A percentile compares a stretch with the other conserved stretches of the same genome.
These are phyloP conservation scores for Trialeurodes vaporariorum DNA, from an alignment of 1,140 invertebrate genomes.

Conservation along the genomic window DNA sequence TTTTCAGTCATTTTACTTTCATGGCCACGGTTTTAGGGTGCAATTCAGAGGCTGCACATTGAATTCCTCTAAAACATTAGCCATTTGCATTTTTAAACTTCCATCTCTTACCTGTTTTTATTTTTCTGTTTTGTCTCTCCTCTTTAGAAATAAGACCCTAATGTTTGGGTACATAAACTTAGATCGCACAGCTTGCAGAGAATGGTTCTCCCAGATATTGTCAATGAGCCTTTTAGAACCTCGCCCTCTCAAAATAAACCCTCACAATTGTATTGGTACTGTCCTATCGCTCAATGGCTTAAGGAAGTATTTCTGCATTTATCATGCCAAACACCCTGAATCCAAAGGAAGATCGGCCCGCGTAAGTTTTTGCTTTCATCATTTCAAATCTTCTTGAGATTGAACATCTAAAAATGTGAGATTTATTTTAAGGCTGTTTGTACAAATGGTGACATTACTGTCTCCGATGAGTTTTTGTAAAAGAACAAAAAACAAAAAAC, in stretches of 20 bases:
- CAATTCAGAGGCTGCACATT: too few species aligned
- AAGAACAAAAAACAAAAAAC: too few species aligned
- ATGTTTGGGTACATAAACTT: conserved; percentile 87
- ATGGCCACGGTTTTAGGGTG: too few species aligned
- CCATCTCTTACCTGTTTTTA: conserved; percentile 13
- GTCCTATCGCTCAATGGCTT: conserved; percentile 92
- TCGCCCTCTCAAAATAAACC: conserved; percentile 79
- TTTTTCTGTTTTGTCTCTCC: conserved; percentile 13
- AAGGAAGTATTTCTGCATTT: conserved; percentile 95
- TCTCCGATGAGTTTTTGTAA: too few species aligned
- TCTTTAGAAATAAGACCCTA: conserved; percentile 70
- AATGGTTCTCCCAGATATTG: conserved; percentile 84
- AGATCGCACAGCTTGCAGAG: conserved; percentile 63
- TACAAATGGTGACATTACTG: too few species aligned
- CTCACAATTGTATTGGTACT: conserved; percentile 92
- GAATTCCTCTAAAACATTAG: too few species aligned
- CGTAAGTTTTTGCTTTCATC: background rate
- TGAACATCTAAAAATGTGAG: too few species aligned
- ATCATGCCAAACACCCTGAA: conserved; percentile 82
- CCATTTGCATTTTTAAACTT: too few species aligned
- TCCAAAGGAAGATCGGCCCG: background rate
- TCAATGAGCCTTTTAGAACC: conserved; percentile 69
- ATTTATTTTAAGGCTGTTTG: too few species aligned
- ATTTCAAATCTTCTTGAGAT: too few species aligned
- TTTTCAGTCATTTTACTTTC: too few species aligned